Percentiles rank a stretch among this genome's conserved stretches.
phyloP scores from a whole-genome alignment of 2,888 invertebrate species.

The Neoscelio sp. region DNA sequence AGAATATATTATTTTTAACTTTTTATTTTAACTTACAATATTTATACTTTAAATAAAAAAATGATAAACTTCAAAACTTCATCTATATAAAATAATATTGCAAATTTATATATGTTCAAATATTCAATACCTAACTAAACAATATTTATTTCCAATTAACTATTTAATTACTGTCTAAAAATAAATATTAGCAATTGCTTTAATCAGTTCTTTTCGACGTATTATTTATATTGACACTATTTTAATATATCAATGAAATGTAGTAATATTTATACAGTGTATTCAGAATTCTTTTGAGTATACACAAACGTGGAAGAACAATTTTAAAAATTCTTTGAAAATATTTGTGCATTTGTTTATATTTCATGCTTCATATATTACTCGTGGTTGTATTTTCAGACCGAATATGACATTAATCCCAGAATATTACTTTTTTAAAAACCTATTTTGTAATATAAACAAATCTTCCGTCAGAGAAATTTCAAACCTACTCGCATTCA shows the following conservation, averaged over 20 bases:
- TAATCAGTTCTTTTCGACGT: no score
- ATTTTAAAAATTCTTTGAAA: constrained; percentile 25
- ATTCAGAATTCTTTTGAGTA: constrained; percentile 3
- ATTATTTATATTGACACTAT: no score
- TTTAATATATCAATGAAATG: background rate
- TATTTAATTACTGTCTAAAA: no score
- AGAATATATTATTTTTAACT: no score
- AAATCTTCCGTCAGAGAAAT: constrained; percentile 65
- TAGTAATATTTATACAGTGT: constrained; percentile 3
- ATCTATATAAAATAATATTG: no score
- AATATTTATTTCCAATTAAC: no score
- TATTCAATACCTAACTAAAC: no score
- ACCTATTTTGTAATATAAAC: constrained; percentile 81
- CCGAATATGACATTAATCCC: constrained; percentile 76
- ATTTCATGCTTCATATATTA: constrained; percentile 33
- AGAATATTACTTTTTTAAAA: constrained; percentile 80
- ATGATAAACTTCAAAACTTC: no score
- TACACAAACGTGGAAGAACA: background rate
- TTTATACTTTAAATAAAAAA: no score
- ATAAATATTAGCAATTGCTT: no score
- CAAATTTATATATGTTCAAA: no score
- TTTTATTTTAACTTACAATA: no score
- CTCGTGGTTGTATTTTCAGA: constrained; percentile 24
- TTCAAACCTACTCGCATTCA: constrained; percentile 6
- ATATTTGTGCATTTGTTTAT: constrained; percentile 27